A percentile compares a stretch with the other conserved stretches of the same genome.
These are phyloP conservation scores for Mormyrus iriodes DNA, from an alignment of 2,113 vertebrate genomes.

Conservation along the genomic window DNA sequence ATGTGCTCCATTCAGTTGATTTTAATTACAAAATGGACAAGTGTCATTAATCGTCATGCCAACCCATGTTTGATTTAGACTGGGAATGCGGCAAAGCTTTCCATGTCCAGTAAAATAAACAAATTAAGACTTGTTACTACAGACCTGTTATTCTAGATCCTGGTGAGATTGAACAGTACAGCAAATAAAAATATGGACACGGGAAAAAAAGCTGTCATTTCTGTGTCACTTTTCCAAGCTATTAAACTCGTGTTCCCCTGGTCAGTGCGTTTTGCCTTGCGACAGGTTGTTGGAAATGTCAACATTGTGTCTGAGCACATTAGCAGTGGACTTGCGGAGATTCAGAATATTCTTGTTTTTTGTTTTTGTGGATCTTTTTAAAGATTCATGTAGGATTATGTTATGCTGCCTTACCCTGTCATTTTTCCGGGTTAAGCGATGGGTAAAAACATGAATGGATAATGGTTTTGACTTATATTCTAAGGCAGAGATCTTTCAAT, in stretches of 20 bases:
- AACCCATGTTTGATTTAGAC: not conserved
- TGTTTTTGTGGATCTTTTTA: not conserved
- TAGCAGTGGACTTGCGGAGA: constrained; percentile 12
- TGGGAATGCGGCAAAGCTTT: not conserved
- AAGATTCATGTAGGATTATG: not conserved
- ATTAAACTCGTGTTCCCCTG: not conserved
- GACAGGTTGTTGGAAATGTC: constrained; percentile 22
- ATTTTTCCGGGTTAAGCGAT: not conserved
- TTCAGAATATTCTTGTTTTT: not conserved
- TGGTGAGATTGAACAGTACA: not conserved
- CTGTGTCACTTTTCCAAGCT: constrained; percentile 14
- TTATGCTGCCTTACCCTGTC: not conserved
- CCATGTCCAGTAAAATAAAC: not conserved
- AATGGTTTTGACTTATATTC: not conserved
- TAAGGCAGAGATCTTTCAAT: not conserved
- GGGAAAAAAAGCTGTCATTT: not conserved
- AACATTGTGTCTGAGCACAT: constrained; percentile 23
- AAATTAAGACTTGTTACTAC: not conserved
- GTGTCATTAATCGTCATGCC: constrained; percentile 8
- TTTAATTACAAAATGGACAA: not conserved
- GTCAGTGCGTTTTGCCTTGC: not conserved
- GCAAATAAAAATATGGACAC: not conserved
- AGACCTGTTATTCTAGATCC: not conserved
- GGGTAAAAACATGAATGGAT: not conserved
- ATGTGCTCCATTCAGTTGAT: not conserved